Percentiles rank a stretch among this genome's conserved stretches.
These are phyloP conservation scores for Perca flavescens DNA, from an alignment of 2,113 vertebrate genomes.

Conservation along the genomic window DNA sequence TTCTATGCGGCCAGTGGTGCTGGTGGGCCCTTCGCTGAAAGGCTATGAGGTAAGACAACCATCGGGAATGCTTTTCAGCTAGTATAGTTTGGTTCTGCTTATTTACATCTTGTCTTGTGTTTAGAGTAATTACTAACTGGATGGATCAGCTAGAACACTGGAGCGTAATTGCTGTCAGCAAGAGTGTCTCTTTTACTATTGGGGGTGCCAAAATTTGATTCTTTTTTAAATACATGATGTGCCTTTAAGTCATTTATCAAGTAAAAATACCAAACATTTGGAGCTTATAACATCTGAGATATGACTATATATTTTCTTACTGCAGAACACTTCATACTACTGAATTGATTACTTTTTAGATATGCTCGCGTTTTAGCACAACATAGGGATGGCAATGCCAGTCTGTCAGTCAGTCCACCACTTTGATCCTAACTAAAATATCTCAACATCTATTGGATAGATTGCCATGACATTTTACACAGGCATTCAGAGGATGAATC, in stretches of 20 bases:
- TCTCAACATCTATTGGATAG: no score
- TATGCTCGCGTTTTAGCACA: not conserved
- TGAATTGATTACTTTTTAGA: not conserved
- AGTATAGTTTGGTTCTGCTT: not conserved
- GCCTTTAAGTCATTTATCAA: not conserved
- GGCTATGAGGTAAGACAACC: constrained; percentile 82
- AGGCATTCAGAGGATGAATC: not conserved
- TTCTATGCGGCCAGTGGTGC: constrained; percentile 85
- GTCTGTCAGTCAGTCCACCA: not conserved
- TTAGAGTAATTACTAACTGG: not conserved
- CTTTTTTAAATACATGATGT: not conserved
- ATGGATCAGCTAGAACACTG: not conserved
- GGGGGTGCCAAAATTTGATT: not conserved
- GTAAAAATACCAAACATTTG: not conserved
- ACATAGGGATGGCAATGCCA: not conserved
- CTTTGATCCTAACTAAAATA: not conserved
- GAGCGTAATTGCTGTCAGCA: not conserved
- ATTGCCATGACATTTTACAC: not conserved
- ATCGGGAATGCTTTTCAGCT: not conserved
- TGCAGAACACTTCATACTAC: not conserved
- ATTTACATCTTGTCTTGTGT: not conserved
- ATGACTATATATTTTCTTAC: not conserved
- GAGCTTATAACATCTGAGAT: not conserved
- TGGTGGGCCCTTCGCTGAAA: constrained; percentile 86
- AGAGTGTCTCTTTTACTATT: not conserved